Percentiles rank a stretch among this genome's conserved stretches.
phyloP scores from a whole-genome alignment of 2,888 invertebrate species.

The Hypolimnas misippus region DNA sequence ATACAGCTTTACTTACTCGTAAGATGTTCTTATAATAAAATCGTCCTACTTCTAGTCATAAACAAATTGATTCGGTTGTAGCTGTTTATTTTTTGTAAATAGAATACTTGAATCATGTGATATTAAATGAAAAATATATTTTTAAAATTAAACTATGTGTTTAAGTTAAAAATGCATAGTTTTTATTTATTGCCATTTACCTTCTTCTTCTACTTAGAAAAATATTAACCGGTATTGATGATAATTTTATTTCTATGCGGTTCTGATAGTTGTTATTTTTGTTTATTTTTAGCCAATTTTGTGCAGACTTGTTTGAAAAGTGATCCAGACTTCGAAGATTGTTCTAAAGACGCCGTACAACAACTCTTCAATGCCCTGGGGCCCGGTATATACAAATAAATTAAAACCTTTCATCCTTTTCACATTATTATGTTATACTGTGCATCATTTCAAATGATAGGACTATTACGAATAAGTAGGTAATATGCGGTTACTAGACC shows the following conservation, averaged over 20 bases:
- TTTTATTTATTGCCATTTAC: too few species aligned
- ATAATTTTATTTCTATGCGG: neutral
- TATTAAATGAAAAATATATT: neutral
- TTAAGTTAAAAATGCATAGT: too few species aligned
- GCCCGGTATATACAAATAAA: conserved; percentile 62
- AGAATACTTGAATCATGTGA: neutral
- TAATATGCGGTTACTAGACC: conserved; percentile 44
- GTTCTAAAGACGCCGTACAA: conserved; percentile 87
- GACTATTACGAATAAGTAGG: conserved; percentile 38
- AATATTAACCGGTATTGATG: too few species aligned
- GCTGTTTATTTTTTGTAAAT: neutral
- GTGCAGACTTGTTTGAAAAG: conserved; percentile 87
- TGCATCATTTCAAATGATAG: conserved; percentile 31
- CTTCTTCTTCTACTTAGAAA: too few species aligned
- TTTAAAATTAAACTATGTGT: too few species aligned
- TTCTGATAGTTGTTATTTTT: neutral
- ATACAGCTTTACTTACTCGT: conserved; percentile 43
- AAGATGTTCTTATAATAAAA: conserved; percentile 20
- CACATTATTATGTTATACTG: conserved; percentile 21
- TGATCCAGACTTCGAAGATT: conserved; percentile 86
- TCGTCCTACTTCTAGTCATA: conserved; percentile 27
- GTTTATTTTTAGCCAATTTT: conserved; percentile 84
- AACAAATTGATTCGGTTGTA: neutral
- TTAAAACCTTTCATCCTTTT: neutral
- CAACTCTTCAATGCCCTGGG: conserved; percentile 85